Percentiles rank a stretch among this genome's conserved stretches.
Evolutionary conservation across 2,888 invertebrate genomes (phyloP).

Genomic region (Morinoia aosen): DNA sequence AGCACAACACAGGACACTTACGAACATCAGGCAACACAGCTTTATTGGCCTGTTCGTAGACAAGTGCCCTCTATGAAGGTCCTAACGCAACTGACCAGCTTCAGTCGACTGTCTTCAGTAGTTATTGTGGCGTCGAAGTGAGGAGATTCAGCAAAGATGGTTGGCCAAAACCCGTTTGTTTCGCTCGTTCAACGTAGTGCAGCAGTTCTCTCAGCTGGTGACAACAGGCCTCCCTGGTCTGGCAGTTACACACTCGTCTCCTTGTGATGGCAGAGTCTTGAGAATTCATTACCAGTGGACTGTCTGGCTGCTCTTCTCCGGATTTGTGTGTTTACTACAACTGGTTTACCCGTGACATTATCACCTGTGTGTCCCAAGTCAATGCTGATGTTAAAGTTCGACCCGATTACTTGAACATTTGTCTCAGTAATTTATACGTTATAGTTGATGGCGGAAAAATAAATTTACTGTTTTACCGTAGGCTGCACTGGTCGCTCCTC

Average conservation of each 20-base stretch:
- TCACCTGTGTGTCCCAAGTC: slow-evolving; percentile 65
- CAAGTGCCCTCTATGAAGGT: too few species aligned
- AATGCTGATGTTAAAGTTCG: slow-evolving; percentile 66
- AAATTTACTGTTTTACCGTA: slow-evolving; percentile 63
- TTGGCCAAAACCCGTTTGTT: not conserved
- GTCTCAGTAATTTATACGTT: slow-evolving; percentile 64
- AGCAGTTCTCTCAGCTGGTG: not conserved
- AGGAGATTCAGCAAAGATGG: not conserved
- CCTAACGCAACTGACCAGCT: too few species aligned
- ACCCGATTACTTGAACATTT: too few species aligned
- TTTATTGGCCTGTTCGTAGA: too few species aligned
- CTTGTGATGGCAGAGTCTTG: slow-evolving; percentile 63
- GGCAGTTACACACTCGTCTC: slow-evolving; percentile 49
- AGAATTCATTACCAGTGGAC: slow-evolving; percentile 67
- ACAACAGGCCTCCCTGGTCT: not conserved
- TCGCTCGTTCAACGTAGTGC: slow-evolving; percentile 2
- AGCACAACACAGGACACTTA: too few species aligned
- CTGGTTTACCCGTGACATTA: slow-evolving; percentile 66
- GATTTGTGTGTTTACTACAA: slow-evolving; percentile 66
- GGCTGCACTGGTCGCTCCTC: too few species aligned
- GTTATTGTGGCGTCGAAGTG: too few species aligned
- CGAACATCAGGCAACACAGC: too few species aligned
- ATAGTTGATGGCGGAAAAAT: slow-evolving; percentile 34
- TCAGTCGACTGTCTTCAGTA: too few species aligned
- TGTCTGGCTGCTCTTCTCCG: slow-evolving; percentile 60